phyloP scores from a whole-genome alignment of 2,113 vertebrate genomes.

The Bubalus kerabau region DNA sequence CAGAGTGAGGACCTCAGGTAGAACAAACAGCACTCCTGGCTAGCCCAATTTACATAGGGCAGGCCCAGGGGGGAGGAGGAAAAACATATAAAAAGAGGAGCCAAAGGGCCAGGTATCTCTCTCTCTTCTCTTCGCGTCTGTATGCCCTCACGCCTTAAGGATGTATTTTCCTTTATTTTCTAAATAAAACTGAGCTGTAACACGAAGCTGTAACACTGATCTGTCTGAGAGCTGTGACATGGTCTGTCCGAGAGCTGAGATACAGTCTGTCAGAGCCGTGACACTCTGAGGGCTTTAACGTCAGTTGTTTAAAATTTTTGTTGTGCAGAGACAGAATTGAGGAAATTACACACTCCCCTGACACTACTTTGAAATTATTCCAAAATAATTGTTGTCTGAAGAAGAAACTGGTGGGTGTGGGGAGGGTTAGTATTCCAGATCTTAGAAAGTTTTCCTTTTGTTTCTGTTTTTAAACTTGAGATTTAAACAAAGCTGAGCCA shows the following conservation, averaged over 20 bases:
- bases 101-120: fast-evolving
- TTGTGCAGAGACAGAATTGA: neutral
- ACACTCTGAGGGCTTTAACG: neutral
- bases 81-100: neutral
- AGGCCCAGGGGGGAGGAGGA: neutral
- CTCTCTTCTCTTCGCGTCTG: fast-evolving
- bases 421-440: fast-evolving
- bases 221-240: too few species aligned
- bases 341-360: neutral
- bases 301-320: neutral
- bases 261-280: neutral
- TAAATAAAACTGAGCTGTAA: neutral
- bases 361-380: neutral
- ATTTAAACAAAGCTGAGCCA: neutral
- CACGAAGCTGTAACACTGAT: neutral
- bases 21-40: neutral
- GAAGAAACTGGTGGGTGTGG: neutral
- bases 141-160: neutral
- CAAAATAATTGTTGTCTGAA: neutral
- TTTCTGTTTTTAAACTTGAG: neutral
- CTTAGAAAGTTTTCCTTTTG: neutral
- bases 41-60: neutral
- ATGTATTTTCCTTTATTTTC: neutral
- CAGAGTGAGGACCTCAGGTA: neutral
- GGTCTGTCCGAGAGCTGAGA: too few species aligned